Conservation (phyloP, 2,888 invertebrate species). For the Sphaeridia pumilis region DNA sequence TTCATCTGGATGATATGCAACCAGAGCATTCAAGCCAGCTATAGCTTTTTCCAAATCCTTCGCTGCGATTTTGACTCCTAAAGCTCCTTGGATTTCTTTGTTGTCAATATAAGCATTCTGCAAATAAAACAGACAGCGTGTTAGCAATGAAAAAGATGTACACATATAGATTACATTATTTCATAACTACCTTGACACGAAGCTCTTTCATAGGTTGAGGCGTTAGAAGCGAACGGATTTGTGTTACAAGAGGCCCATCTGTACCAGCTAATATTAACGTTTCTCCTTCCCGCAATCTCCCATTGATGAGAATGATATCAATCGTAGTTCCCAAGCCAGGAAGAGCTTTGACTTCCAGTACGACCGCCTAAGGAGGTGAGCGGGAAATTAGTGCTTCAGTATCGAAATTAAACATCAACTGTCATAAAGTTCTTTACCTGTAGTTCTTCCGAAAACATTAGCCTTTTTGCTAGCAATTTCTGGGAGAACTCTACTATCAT, state of each 20-base stretch:
- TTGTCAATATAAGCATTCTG: conserved; percentile 86
- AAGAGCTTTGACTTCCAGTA: conserved; percentile 74
- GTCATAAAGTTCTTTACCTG: conserved; percentile 50
- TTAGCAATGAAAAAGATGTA: conserved; percentile 17
- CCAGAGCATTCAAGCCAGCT: conserved; percentile 82
- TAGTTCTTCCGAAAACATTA: conserved; percentile 85
- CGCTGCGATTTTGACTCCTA: conserved; percentile 96
- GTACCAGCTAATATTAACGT: conserved; percentile 92
- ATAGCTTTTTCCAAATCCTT: conserved; percentile 97
- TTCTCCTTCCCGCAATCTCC: conserved; percentile 82
- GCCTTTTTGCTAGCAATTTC: conserved; percentile 69
- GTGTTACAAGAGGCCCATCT: conserved; percentile 95
- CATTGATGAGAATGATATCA: conserved; percentile 96
- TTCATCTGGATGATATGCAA: conserved; percentile 89
- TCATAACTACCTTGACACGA: conserved; percentile 67
- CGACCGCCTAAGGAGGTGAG: conserved; percentile 39
- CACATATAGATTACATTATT: not conserved
- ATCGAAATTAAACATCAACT: not conserved
- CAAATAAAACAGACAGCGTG: conserved; percentile 20
- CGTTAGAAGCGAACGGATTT: conserved; percentile 91
- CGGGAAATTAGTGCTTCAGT: not conserved
- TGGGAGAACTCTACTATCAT: conserved; percentile 89
- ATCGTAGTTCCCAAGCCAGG: conserved; percentile 96
- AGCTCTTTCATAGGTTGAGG: conserved; percentile 96
- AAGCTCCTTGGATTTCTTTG: conserved; percentile 89